A percentile compares a stretch with the other conserved stretches of the same genome.
Conservation (phyloP, 2,888 invertebrate species). For the Caenorhabditis macrosperma region DNA sequence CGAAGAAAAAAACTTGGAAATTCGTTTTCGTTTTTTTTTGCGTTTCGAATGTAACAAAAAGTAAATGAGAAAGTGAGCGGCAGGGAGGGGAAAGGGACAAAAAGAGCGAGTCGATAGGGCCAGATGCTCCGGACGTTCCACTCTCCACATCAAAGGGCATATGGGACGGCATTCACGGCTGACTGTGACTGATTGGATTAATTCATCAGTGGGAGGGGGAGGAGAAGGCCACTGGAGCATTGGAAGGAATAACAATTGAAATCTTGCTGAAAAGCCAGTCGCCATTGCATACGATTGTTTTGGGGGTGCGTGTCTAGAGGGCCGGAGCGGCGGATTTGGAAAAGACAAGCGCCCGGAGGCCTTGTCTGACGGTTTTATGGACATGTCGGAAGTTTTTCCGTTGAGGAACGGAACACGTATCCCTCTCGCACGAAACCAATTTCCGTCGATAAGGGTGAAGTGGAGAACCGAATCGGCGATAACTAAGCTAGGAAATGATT, state of each 20-base stretch:
- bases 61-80: constrained; percentile 33
- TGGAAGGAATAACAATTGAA: constrained; percentile 1
- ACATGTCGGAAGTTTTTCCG: constrained; percentile 10
- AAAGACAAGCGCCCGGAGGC: not conserved
- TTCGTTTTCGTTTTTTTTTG: constrained; percentile 24
- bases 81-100: not conserved
- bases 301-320: not conserved
- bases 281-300: not conserved
- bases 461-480: constrained; percentile 6
- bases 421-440: constrained; percentile 6
- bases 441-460: constrained; percentile 17
- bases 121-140: constrained; percentile 41
- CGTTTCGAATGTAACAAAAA: not conserved
- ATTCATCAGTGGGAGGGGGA: constrained; percentile 47
- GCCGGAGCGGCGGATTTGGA: not conserved
- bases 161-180: constrained; percentile 33
- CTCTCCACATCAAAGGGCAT: constrained; percentile 47
- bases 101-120: not conserved
- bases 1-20: constrained; percentile 15
- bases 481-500: constrained; percentile 27
- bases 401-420: not conserved
- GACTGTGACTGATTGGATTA: constrained; percentile 55
- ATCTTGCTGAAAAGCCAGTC: not conserved
- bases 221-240: not conserved
- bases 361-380: constrained; percentile 15